These are phyloP conservation scores for Galbula dea DNA, from an alignment of 2,113 vertebrate species.

Conservation along the genomic window DNA sequence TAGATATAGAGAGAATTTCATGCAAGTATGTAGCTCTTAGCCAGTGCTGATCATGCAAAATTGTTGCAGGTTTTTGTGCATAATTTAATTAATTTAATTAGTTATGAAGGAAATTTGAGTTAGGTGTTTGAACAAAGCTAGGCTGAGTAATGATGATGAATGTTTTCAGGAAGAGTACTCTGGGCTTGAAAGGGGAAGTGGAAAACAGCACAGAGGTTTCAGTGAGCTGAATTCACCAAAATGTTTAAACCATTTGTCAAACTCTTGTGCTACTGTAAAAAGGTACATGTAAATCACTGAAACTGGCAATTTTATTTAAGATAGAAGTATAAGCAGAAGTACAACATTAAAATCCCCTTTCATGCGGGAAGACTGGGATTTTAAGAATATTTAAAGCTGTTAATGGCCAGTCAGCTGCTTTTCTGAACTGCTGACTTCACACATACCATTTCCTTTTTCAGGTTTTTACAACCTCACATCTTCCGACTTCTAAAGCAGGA, in stretches of 20 bases:
- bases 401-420: constrained; percentile 37
- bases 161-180: constrained; percentile 32
- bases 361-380: constrained; percentile 41
- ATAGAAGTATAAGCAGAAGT: not conserved
- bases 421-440: constrained; percentile 64
- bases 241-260: not conserved
- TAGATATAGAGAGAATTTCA: not conserved
- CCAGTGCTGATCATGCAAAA: not conserved
- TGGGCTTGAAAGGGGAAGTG: not conserved
- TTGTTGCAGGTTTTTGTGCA: not conserved
- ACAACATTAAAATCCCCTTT: constrained; percentile 32
- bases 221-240: not conserved
- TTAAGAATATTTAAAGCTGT: constrained; percentile 56
- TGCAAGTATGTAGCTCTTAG: not conserved
- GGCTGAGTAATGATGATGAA: constrained; percentile 2
- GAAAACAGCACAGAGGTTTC: not conserved
- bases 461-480: constrained; percentile 56
- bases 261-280: constrained; percentile 8
- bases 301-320: not conserved
- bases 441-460: constrained; percentile 67
- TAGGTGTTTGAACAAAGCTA: not conserved
- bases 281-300: not conserved
- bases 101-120: not conserved
- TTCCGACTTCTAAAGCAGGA: constrained; percentile 54
- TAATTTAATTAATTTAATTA: not conserved